phyloP scores from a whole-genome alignment of 2,888 invertebrate species.

The Eumacrocentrus americanus region DNA sequence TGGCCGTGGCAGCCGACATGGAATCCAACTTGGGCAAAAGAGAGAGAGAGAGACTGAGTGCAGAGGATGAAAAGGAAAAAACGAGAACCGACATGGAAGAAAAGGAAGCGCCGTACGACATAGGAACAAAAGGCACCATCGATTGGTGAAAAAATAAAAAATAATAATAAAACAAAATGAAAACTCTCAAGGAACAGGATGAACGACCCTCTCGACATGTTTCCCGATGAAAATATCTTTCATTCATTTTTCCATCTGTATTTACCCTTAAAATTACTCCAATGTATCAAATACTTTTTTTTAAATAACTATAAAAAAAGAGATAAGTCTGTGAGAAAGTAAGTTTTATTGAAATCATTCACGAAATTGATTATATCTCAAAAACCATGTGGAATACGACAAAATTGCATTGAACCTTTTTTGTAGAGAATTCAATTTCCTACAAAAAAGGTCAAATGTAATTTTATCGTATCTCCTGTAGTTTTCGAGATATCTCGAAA shows the following conservation, averaged over 20 bases:
- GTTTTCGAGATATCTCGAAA: no score
- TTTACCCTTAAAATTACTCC: not conserved
- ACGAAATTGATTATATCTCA: no score
- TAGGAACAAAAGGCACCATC: constrained; percentile 3
- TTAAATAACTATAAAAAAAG: no score
- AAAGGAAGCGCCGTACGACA: not conserved
- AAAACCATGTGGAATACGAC: no score
- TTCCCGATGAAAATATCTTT: not conserved
- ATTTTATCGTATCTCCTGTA: no score
- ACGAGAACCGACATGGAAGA: constrained; percentile 1
- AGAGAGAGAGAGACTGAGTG: constrained; percentile 25
- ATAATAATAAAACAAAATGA: not conserved
- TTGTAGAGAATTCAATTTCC: no score
- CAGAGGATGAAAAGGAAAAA: constrained; percentile 24
- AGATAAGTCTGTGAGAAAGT: no score
- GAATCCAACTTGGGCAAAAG: constrained; percentile 32
- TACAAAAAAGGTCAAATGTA: no score
- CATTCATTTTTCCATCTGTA: not conserved
- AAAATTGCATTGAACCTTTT: no score
- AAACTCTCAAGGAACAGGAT: not conserved
- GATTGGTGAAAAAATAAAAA: not conserved
- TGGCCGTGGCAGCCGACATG: constrained; percentile 48
- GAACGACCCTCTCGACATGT: not conserved
- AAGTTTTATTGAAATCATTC: no score
- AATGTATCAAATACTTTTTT: no score